Conservation (phyloP, 2,113 vertebrate species). For the Paramormyrops kingsleyae region DNA sequence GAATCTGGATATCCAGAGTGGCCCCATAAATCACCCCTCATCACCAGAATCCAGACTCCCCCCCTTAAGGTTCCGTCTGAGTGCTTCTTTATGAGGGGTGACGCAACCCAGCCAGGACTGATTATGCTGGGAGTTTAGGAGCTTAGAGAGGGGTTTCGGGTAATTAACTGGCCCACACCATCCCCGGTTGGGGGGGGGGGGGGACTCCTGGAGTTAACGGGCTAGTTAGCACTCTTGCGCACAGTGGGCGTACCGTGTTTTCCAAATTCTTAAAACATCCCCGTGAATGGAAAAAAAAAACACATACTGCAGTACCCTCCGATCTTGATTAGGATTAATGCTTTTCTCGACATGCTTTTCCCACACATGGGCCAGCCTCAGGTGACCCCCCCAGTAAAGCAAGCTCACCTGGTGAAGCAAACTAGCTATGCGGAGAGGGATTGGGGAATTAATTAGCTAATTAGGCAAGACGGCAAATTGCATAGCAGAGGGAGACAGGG, state of each 20-base stretch:
- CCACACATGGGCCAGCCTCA: background rate
- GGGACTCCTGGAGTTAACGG: background rate
- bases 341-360: background rate
- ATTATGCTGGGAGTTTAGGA: conserved; percentile 22
- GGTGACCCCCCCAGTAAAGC: background rate
- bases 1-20: background rate
- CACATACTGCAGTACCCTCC: too few species aligned
- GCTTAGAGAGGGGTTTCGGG: conserved; percentile 12
- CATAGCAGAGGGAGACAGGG: background rate
- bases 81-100: conserved; percentile 17
- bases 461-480: background rate
- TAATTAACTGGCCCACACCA: conserved; percentile 28
- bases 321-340: background rate
- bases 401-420: background rate
- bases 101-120: conserved; percentile 18
- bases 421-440: background rate
- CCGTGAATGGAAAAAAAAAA: background rate
- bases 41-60: conserved; percentile 14
- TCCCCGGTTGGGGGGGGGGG: conserved; percentile 17
- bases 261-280: background rate
- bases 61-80: conserved; percentile 25
- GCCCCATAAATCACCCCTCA: conserved; percentile 23
- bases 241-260: background rate
- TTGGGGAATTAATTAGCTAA: background rate
- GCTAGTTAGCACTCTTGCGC: background rate